Conservation (phyloP, 2,113 vertebrate genomes). For the Colaptes auratus region DNA sequence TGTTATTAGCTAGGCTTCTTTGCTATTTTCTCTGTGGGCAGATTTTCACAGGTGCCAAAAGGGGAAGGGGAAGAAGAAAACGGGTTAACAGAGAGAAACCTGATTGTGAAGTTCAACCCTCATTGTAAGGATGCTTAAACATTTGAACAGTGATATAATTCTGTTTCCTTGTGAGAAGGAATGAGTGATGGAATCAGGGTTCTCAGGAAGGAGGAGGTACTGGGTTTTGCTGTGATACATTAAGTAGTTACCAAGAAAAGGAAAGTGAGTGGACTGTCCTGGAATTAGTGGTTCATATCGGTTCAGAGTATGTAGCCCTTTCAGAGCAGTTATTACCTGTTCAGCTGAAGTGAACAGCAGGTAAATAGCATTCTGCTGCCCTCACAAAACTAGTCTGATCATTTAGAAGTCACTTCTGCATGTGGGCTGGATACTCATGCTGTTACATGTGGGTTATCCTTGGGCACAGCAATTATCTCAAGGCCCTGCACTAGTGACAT, state of each 20-base stretch:
- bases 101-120: not conserved
- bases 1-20: not conserved
- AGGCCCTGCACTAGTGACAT: not conserved
- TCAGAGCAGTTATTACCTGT: not conserved
- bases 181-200: not conserved
- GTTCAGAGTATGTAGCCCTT: not conserved
- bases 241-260: not conserved
- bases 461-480: not conserved
- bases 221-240: not conserved
- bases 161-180: not conserved
- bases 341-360: not conserved
- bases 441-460: not conserved
- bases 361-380: not conserved
- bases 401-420: accelerated
- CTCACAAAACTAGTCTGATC: not conserved
- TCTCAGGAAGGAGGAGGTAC: not conserved
- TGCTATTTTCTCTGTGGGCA: not conserved
- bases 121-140: not conserved
- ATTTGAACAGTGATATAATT: not conserved
- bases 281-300: not conserved
- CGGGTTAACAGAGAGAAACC: not conserved
- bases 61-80: not conserved
- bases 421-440: not conserved
- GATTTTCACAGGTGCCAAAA: not conserved
- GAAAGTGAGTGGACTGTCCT: not conserved